phyloP scores from a whole-genome alignment of 2,888 invertebrate genomes.

The Drosophila formosana region DNA sequence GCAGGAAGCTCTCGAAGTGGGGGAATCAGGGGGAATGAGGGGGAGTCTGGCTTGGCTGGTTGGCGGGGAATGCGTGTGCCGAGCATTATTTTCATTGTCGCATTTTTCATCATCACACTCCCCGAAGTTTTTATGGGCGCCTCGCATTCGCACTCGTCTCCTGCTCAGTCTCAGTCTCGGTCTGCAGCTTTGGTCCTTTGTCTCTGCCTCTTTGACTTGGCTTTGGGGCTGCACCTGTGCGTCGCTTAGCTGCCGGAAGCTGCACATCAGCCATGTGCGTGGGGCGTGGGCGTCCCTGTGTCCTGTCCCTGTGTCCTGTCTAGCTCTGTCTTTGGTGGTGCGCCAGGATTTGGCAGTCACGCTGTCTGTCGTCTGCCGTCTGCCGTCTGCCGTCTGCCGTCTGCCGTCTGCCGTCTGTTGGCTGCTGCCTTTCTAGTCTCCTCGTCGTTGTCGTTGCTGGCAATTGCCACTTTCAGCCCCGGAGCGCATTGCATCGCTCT shows the following conservation, averaged over 20 bases:
- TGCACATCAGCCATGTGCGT: constrained; percentile 75
- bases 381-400: too few relatives aligned
- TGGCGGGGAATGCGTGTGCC: constrained; percentile 56
- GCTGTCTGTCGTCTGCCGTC: constrained; percentile 44
- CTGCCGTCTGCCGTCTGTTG: not conserved
- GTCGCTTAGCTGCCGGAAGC: constrained; percentile 73
- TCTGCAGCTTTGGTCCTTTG: not conserved
- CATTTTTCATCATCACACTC: constrained; percentile 81
- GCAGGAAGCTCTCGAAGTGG: not conserved
- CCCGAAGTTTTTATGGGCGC: constrained; percentile 72
- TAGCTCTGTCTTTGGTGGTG: constrained; percentile 9
- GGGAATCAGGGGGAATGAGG: not conserved
- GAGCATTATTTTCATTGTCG: constrained; percentile 81
- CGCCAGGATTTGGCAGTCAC: constrained; percentile 39
- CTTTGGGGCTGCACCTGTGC: constrained; percentile 74
- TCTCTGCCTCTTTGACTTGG: constrained; percentile 23
- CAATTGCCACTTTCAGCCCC: constrained; percentile 74
- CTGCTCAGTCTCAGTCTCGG: not conserved
- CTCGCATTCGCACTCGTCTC: constrained; percentile 15
- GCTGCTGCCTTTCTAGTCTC: constrained; percentile 40
- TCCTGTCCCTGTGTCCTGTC: not conserved
- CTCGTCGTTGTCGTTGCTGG: constrained; percentile 32
- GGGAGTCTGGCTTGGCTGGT: constrained; percentile 12
- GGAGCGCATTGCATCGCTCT: constrained; percentile 56
- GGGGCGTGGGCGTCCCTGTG: constrained; percentile 46